Evolutionary conservation across 2,113 vertebrate species (phyloP).

Genomic region (Phalacrocorax brasilianus): DNA sequence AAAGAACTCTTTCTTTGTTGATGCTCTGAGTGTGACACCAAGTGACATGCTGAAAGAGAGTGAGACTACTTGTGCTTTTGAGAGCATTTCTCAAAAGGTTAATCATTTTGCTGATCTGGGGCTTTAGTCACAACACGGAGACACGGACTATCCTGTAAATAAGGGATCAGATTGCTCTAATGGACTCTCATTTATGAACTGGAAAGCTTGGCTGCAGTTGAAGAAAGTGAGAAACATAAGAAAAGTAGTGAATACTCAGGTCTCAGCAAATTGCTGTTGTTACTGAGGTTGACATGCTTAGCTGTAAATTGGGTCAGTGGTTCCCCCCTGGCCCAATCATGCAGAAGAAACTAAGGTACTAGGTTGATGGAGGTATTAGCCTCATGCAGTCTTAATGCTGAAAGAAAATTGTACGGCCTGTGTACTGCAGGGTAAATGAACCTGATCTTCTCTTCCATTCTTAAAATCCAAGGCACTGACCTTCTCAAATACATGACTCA

Average conservation of each 20-base stretch:
- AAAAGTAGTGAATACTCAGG: not conserved
- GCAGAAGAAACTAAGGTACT: not conserved
- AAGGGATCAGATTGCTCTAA: not conserved
- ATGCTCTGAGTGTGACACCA: not conserved
- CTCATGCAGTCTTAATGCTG: not conserved
- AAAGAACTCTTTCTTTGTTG: not conserved
- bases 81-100: not conserved
- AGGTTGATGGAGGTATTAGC: not conserved
- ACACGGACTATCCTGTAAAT: not conserved
- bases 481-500: not conserved
- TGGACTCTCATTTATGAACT: not conserved
- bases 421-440: not conserved
- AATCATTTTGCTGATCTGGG: not conserved
- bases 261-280: not conserved
- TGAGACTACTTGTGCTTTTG: not conserved
- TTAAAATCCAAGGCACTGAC: not conserved
- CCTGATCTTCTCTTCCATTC: not conserved
- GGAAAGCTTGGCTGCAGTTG: not conserved
- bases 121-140: not conserved
- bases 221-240: not conserved
- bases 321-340: not conserved
- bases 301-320: not conserved
- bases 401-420: not conserved
- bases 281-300: not conserved
- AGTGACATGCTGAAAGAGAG: not conserved